phyloP scores from a whole-genome alignment of 2,888 invertebrate genomes.

The Dinocampus coccinellae region DNA sequence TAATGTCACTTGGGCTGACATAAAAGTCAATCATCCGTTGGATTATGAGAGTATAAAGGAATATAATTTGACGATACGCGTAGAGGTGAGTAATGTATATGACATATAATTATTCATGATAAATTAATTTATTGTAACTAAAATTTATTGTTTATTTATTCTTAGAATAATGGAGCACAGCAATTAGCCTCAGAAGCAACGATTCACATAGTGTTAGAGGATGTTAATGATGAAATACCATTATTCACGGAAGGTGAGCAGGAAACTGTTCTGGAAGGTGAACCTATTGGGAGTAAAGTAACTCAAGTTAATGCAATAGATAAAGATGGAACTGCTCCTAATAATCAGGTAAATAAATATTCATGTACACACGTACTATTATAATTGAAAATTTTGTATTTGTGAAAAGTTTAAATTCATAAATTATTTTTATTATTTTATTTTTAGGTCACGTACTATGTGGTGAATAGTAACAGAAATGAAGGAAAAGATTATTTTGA shows the following conservation, averaged over 20 bases:
- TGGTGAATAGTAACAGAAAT: slow-evolving; percentile 91
- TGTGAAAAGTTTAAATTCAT: not conserved
- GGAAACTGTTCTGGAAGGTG: slow-evolving; percentile 94
- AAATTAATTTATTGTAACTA: not conserved
- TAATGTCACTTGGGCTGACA: slow-evolving; percentile 91
- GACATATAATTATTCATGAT: not conserved
- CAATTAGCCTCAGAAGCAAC: slow-evolving; percentile 95
- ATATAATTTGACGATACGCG: slow-evolving; percentile 94
- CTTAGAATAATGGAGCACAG: slow-evolving; percentile 95
- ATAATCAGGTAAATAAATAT: slow-evolving; percentile 82
- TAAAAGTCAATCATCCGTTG: slow-evolving; percentile 95
- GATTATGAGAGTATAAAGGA: slow-evolving; percentile 96
- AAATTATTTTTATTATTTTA: no score
- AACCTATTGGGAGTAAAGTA: slow-evolving; percentile 94
- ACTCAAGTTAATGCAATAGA: slow-evolving; percentile 97
- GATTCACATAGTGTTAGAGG: slow-evolving; percentile 92
- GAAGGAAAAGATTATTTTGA: slow-evolving; percentile 97
- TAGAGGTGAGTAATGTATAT: slow-evolving; percentile 80
- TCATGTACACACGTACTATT: not conserved
- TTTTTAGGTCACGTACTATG: slow-evolving; percentile 89
- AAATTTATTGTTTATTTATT: slow-evolving; percentile 1
- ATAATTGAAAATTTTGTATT: not conserved
- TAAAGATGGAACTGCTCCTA: slow-evolving; percentile 94
- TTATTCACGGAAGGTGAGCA: slow-evolving; percentile 95
- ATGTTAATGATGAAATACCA: slow-evolving; percentile 97